phyloP scores from a whole-genome alignment of 2,113 vertebrate genomes.

The Poeciliopsis prolifica region DNA sequence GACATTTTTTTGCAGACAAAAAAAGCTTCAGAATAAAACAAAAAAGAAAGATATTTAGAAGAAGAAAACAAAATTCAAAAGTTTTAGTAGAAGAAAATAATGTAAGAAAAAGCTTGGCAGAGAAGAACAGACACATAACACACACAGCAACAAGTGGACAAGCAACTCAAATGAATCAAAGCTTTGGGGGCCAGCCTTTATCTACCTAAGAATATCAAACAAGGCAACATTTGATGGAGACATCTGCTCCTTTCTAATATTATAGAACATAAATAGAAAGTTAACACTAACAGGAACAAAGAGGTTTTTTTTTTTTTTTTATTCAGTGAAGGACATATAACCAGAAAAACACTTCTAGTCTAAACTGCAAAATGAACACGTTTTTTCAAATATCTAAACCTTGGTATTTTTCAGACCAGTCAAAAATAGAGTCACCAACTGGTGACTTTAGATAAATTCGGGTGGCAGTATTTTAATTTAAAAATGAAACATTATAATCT shows the following conservation, averaged over 20 bases:
- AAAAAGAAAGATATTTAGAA: slow-evolving; percentile 5
- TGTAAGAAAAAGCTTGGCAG: slow-evolving; percentile 37
- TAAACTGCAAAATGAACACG: neutral
- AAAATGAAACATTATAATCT: neutral
- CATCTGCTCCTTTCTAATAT: slow-evolving; percentile 1
- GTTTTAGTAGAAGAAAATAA: slow-evolving; percentile 33
- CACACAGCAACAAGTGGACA: slow-evolving; percentile 59
- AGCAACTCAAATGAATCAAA: slow-evolving; percentile 60
- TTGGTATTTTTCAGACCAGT: neutral
- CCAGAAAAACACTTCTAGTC: neutral
- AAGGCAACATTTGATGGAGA: neutral
- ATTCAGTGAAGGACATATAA: neutral
- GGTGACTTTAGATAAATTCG: neutral
- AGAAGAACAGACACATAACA: slow-evolving; percentile 44
- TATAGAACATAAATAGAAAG: slow-evolving; percentile 18
- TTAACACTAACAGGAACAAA: slow-evolving; percentile 9
- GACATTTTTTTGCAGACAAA: slow-evolving; percentile 58
- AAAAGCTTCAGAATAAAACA: slow-evolving; percentile 11
- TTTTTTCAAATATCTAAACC: neutral
- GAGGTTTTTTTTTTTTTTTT: neutral
- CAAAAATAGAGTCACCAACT: neutral
- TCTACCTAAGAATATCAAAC: slow-evolving; percentile 15
- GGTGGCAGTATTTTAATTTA: neutral
- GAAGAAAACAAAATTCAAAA: slow-evolving; percentile 23
- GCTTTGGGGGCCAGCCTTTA: slow-evolving; percentile 62